Evolutionary conservation across 2,888 invertebrate species (phyloP).

Genomic region (Synanthedon vespiformis): DNA sequence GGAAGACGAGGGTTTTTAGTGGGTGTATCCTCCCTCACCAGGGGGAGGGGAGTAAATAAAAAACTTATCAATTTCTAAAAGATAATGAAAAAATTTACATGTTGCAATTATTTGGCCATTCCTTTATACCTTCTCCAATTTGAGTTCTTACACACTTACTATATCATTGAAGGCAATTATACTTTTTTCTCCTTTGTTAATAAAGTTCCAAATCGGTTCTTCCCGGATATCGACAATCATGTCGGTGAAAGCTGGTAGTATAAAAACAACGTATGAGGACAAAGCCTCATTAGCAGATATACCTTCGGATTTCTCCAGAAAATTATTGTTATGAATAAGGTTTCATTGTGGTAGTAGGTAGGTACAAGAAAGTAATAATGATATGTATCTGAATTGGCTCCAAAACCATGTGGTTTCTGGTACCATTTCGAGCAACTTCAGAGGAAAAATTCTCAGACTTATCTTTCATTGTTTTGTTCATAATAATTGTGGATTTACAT

Average conservation of each 20-base stretch:
- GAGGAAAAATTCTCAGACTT: too few species aligned
- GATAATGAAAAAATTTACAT: neutral
- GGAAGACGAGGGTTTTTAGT: too few species aligned
- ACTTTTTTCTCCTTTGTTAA: slow-evolving; percentile 55
- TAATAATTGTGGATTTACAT: too few species aligned
- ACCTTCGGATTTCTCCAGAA: neutral
- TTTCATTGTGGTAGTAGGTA: too few species aligned
- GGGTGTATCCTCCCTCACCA: too few species aligned
- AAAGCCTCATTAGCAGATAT: slow-evolving; percentile 24
- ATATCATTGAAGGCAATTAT: slow-evolving; percentile 50
- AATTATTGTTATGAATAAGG: neutral
- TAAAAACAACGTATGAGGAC: slow-evolving; percentile 28
- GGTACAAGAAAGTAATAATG: too few species aligned
- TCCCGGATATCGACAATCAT: slow-evolving; percentile 67
- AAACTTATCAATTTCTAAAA: too few species aligned
- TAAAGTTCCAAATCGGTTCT: slow-evolving; percentile 37
- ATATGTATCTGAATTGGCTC: too few species aligned
- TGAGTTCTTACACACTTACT: slow-evolving; percentile 1
- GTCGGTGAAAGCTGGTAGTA: slow-evolving; percentile 38
- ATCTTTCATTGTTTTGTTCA: too few species aligned
- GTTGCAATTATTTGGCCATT: slow-evolving; percentile 1
- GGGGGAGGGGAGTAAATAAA: too few species aligned
- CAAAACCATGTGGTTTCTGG: too few species aligned
- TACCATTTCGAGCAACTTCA: too few species aligned
- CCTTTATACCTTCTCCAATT: neutral